Percentiles rank a stretch among this genome's conserved stretches.
Evolutionary conservation across 2,797 vertebrate genomes (phyloP).

Genomic region (Orestias chungarensis): DNA sequence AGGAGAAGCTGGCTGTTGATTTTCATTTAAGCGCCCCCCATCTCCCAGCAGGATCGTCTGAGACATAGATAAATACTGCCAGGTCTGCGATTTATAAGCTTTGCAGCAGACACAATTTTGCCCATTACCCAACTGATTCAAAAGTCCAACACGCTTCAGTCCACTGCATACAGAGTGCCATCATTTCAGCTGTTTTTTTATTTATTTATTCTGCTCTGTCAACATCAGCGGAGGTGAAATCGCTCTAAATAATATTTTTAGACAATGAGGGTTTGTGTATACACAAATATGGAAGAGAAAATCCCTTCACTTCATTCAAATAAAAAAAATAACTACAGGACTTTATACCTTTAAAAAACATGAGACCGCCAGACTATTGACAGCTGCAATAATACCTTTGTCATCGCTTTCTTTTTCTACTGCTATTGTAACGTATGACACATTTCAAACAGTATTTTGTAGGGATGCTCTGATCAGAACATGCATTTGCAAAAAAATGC

Average conservation of each 20-base stretch:
- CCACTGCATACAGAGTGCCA: constrained; percentile 65
- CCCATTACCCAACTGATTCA: constrained; percentile 71
- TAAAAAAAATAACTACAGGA: neutral
- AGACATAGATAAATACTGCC: constrained; percentile 79
- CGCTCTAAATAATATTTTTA: constrained; percentile 15
- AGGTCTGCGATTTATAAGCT: constrained; percentile 74
- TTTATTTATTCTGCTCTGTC: constrained; percentile 25
- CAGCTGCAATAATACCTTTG: neutral
- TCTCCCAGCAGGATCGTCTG: constrained; percentile 76
- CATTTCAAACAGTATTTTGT: too few species aligned
- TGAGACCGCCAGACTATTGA: neutral
- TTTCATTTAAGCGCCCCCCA: constrained; percentile 71
- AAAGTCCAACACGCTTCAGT: constrained; percentile 61
- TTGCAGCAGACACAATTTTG: constrained; percentile 70
- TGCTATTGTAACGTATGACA: neutral
- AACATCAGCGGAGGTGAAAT: constrained; percentile 18
- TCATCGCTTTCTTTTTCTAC: too few species aligned
- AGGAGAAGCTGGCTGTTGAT: constrained; percentile 73
- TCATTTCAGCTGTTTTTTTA: constrained; percentile 40
- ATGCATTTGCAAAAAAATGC: too few species aligned
- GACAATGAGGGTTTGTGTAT: neutral
- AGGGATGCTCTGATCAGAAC: neutral
- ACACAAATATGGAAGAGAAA: neutral
- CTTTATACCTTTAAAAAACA: neutral
- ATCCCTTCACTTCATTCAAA: neutral